Base-by-base conservation (phyloP, 37 sponge, comb jelly and placozoan species). In the Hormiphora californensis region DNA sequence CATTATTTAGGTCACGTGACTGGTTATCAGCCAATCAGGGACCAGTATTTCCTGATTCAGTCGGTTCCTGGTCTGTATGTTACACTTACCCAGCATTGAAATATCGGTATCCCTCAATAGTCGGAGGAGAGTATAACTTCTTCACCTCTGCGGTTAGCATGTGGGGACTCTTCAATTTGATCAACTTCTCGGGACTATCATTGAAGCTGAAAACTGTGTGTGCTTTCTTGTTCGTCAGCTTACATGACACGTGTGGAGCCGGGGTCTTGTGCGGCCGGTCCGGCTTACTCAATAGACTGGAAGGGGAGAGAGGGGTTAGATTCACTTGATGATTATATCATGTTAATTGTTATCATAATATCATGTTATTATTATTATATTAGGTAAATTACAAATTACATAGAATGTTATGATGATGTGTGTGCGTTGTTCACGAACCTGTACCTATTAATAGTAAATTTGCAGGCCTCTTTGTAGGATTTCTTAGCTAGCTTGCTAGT, bases 201-300 rank as follows among this genome's bases (percentile, higher is more conserved):
- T 73, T 73, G 46, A 73, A 73, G 46, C 81, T 73, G 46, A 73
- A 73, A 25, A 73, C 81, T 4, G 81, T 73, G 81, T 73, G 81
- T 28, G 81, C 81, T 73, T 73, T 73, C 81, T 73, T 73, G 81
- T 73, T 73, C 23, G 61, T 57, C 7, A 73, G 40, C 81, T 73
- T 73, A 28, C 81, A 73, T 43, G 40, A 43, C 27, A 73, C 81
- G 43, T 73, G 81, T 1, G 81, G 81, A 11, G 81, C 81, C 22
- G 81, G 81, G 41, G 81, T 73, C 44, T 73, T 73, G 81, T 73
- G 81, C 3, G 81, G 81, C 46, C 81, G 7, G 44, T 73, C 81
- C 8, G 81, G 81, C 81, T 73, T 73, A 28, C 81, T 73, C 25
- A 73, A 46, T 19, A 73, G 46, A 73, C 81, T 73, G 81, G 35